A percentile compares a stretch with the other conserved stretches of the same genome.
These are phyloP conservation scores for Centropus bengalensis DNA, from an alignment of 2,113 vertebrate species.

Conservation along the genomic window DNA sequence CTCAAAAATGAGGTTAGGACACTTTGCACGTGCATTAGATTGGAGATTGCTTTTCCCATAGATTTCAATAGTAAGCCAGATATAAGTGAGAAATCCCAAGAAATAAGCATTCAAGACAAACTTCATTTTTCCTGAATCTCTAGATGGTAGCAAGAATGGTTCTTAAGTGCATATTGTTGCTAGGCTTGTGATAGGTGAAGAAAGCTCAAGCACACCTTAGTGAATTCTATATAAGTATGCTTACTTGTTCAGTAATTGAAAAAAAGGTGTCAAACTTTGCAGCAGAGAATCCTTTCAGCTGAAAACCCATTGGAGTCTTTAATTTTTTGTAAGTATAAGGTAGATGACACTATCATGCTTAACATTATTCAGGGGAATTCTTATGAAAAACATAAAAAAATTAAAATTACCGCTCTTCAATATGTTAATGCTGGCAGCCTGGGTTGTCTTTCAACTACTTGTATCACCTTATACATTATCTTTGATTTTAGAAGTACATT, in stretches of 20 bases:
- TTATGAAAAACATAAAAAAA: background rate
- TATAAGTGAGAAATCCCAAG: background rate
- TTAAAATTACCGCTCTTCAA: background rate
- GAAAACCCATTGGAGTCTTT: background rate
- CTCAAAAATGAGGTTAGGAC: background rate
- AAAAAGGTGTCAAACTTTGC: background rate
- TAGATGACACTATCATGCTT: background rate
- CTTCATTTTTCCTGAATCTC: background rate
- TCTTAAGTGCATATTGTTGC: background rate
- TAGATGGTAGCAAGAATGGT: background rate
- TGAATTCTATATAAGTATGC: constrained; percentile 4
- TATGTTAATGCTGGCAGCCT: background rate
- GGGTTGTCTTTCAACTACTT: background rate
- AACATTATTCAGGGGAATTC: background rate
- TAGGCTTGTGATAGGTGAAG: background rate
- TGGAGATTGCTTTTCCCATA: background rate
- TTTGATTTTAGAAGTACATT: background rate
- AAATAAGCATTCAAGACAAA: background rate
- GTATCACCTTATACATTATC: background rate
- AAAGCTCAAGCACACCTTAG: background rate
- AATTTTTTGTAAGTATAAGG: constrained; percentile 4
- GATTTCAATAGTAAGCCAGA: background rate
- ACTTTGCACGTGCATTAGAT: background rate
- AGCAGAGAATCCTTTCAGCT: background rate
- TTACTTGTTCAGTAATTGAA: constrained; percentile 1